Percentiles rank a stretch among this genome's conserved stretches.
phyloP scores from a whole-genome alignment of 2,888 invertebrate species.

The Phortica magna region DNA sequence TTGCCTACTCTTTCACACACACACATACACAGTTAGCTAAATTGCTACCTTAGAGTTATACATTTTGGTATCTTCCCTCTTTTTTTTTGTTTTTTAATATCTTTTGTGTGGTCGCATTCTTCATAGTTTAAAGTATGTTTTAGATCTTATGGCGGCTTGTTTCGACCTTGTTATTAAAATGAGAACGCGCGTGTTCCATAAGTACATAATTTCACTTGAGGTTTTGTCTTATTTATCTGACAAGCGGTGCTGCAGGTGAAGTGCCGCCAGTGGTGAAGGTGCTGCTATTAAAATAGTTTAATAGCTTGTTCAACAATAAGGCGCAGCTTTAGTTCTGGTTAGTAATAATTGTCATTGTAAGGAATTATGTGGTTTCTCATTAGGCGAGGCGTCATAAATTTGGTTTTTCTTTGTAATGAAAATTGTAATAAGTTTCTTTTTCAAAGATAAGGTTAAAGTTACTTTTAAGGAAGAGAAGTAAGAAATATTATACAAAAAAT shows the following conservation, averaged over 20 bases:
- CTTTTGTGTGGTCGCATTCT: slow-evolving; percentile 68
- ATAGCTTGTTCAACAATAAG: background rate
- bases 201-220: slow-evolving; percentile 1
- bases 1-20: background rate
- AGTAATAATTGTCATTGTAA: background rate
- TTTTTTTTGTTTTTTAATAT: slow-evolving; percentile 50
- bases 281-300: background rate
- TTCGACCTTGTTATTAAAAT: slow-evolving; percentile 27
- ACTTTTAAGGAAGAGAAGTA: no score
- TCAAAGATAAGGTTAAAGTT: no score
- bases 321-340: slow-evolving; percentile 3
- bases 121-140: slow-evolving; percentile 59
- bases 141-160: slow-evolving; percentile 18
- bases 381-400: background rate
- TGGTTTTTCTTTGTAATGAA: no score
- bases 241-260: slow-evolving; percentile 4
- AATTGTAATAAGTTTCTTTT: no score
- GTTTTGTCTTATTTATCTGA: slow-evolving; percentile 17
- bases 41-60: background rate
- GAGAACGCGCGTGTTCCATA: background rate
- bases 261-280: background rate
- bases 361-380: slow-evolving; percentile 9
- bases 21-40: background rate
- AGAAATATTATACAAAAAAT: no score
- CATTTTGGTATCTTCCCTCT: background rate